A percentile compares a stretch with the other conserved stretches of the same genome.
Evolutionary conservation across 2,797 vertebrate species (phyloP).

Genomic region (Xerus rutilus): DNA sequence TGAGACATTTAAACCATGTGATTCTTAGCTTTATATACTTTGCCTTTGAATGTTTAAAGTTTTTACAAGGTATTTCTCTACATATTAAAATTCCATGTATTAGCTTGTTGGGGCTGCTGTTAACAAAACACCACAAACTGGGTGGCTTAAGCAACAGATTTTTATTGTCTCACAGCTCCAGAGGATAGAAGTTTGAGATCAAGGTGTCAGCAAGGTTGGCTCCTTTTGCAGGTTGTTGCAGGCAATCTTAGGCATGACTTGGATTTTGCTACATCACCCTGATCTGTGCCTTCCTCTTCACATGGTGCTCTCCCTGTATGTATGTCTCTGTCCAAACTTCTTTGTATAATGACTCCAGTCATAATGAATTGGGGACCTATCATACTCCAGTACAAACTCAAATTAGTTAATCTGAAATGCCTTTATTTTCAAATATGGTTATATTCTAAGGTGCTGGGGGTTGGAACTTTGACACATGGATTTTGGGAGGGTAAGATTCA

Average conservation of each 20-base stretch:
- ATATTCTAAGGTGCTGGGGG: no score
- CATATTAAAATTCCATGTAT: background rate
- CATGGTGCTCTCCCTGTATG: no score
- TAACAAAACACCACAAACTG: background rate
- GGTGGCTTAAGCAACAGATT: background rate
- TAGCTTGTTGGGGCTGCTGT: background rate
- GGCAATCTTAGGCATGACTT: background rate
- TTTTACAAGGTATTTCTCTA: background rate
- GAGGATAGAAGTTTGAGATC: background rate
- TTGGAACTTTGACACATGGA: background rate
- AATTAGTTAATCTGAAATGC: no score
- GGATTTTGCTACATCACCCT: background rate
- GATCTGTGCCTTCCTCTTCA: background rate
- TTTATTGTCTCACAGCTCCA: background rate
- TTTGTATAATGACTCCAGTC: no score
- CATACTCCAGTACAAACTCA: no score
- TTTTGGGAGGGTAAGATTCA: background rate
- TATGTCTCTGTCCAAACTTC: no score
- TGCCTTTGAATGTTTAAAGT: background rate
- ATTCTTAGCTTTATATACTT: background rate
- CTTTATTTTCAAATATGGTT: no score
- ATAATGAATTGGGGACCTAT: no score
- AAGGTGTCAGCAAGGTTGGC: background rate
- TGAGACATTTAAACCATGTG: background rate
- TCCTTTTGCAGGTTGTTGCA: background rate